Base-by-base conservation (phyloP, 2,797 vertebrate genomes). In the Cercopithecus mitis region DNA sequence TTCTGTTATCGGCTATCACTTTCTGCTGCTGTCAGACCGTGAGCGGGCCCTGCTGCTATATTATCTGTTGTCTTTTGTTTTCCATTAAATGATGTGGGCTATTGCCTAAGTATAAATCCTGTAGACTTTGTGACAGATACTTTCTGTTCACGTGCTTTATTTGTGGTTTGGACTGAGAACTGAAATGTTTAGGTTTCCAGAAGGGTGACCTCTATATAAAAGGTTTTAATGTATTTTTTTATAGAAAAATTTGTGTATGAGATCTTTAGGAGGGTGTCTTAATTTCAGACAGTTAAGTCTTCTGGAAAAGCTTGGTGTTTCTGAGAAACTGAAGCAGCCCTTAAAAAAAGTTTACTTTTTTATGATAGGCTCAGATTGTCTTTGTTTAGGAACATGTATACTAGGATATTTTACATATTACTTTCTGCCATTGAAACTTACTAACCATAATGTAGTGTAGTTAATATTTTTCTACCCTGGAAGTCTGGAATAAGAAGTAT, bases 1-100 rank as follows among this genome's bases (percentile, higher is more conserved):
- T 90, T 97, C 85, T 90, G 33, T 94, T 91, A 91, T 41, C 83
- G 43, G 96, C 89, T 96, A 61, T 97, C 95, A 73, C 55, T 93
- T 97, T 90, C 87, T 87, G 8, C 17, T 94, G 58, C 73, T 58
- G 86, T 90, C 95, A 81, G 91, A 27, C 76, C 77, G 55, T 47
- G 91, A 94, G 50, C 5, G 0, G 73, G 50, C n/a, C 80, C 87
- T 97, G 58, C 77, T 86, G 73, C 90, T 94, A 1, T 91, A 43
- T 82, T 82, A 75, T 84, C 52, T 70, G 24, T 57, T 77, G 20
- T 87, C n/a, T 58, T 81, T 43, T 17, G 47, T 41, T 20, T 30
- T 57, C 12, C 41, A 9, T 90, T 82, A 95, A 57, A 39, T 50
- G 47, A 55, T 85, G 33, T 90, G 82, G 22, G 7, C 93, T 72